phyloP scores from a whole-genome alignment of 2,888 invertebrate species.

The Loripinus fragilis region DNA sequence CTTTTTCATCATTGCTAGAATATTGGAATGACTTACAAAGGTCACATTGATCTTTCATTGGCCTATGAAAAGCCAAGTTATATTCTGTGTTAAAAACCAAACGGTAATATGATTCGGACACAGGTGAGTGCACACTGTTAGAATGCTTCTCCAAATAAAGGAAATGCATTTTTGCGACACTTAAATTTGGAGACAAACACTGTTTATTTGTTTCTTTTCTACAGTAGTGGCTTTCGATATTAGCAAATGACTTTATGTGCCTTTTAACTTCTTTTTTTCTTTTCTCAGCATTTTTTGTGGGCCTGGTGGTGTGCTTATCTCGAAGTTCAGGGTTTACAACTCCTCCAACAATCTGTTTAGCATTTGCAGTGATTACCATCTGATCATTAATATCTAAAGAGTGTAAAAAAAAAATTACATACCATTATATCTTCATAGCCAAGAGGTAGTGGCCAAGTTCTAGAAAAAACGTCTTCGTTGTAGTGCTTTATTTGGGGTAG shows the following conservation, averaged over 20 bases:
- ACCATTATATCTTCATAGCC: conserved; percentile 4
- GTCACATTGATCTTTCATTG: conserved; percentile 26
- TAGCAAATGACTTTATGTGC: conserved; percentile 23
- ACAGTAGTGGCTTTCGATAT: conserved; percentile 25
- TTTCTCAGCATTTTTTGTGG: conserved; percentile 5
- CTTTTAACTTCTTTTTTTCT: neutral
- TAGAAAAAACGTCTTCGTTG: neutral
- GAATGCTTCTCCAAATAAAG: conserved; percentile 6
- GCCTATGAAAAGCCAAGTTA: conserved; percentile 16
- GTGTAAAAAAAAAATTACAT: conserved; percentile 24
- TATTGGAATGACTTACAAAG: neutral
- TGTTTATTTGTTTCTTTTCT: conserved; percentile 20
- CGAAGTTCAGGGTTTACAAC: neutral
- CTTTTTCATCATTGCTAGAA: neutral
- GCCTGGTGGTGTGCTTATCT: neutral
- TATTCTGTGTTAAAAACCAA: conserved; percentile 7
- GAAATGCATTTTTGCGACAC: conserved; percentile 8
- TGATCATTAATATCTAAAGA: neutral
- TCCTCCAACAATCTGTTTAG: neutral
- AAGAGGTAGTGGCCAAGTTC: neutral
- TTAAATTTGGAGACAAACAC: neutral
- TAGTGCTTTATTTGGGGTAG: neutral
- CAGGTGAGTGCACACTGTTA: neutral
- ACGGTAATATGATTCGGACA: neutral
- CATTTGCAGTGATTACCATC: neutral